Base-by-base conservation (phyloP, 2,113 vertebrate species). In the Epinephelus lanceolatus region DNA sequence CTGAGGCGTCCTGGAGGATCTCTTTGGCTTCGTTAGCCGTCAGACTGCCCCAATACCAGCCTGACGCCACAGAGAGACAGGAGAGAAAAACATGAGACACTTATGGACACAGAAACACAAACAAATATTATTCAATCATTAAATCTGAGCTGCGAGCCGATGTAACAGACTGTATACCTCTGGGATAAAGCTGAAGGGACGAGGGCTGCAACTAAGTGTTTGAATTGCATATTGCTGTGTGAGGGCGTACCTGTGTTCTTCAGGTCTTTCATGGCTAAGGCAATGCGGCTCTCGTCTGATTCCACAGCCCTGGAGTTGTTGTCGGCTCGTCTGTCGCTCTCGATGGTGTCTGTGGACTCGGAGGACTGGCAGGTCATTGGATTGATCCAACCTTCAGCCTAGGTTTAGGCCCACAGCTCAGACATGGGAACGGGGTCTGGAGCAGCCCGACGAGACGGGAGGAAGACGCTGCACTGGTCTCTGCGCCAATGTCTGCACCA, bases 1-100 rank as follows among this genome's bases (percentile, higher is more conserved):
- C 98, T 0, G 96, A 91, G 0, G 97, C 93, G 80, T 98, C 96
- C 93, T 96, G 97, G 25, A 99, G 95, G 90, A 96, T 97, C 88
- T 97, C 97, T 91, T 98, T 98, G 91, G 98, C 98, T 95, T 98
- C 97, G 57, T 96, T 96, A 61, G 98, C 97, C 15, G 96, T 97
- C 94, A 99, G 96, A 84, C 94, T 95, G 82, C 98, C 98, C 98
- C 98, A 99, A 93, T 99, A 99, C 98, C 98, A 99, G 63, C 98
- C 98, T 99, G 93, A 3, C 56, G 18, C 11, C 87, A 90, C 81
- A 86, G 33, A 87, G 71, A 49, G 60, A 72, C 63, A 47, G 60
- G 21, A 55, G 2, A 19, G 6, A 49, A 8, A 47, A 8, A 19
- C 21, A 30, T 23, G 17, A 67, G 40, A 47, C 23, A 15, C 15